phyloP scores from a whole-genome alignment of 2,797 vertebrate species.

The Babyrousa celebensis region DNA sequence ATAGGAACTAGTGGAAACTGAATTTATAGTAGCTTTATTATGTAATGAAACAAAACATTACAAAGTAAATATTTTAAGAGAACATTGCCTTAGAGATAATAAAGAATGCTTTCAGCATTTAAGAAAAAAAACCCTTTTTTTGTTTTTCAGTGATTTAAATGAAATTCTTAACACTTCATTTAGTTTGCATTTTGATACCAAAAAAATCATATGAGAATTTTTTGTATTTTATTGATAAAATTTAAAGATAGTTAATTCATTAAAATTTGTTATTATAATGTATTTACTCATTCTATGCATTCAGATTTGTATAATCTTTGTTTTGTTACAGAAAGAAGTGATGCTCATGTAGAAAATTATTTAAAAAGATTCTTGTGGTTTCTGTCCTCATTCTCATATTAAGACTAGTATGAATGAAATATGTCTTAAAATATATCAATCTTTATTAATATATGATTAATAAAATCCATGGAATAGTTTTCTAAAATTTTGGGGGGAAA shows the following conservation, averaged over 20 bases:
- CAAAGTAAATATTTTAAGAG: background rate
- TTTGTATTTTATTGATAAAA: background rate
- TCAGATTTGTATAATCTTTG: background rate
- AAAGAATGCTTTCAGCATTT: background rate
- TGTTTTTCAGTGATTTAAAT: background rate
- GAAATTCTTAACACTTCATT: background rate
- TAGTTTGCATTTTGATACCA: background rate
- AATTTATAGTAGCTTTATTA: background rate
- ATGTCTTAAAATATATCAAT: background rate
- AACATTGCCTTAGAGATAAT: background rate
- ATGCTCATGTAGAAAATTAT: background rate
- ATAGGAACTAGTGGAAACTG: background rate
- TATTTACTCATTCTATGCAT: background rate
- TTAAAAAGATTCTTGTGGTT: background rate
- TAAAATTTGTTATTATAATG: background rate
- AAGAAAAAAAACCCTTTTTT: background rate
- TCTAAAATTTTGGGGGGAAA: background rate
- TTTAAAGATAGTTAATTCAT: background rate
- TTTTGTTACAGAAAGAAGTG: background rate
- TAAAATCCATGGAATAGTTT: background rate
- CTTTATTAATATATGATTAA: background rate
- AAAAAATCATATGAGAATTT: background rate
- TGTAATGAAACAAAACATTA: background rate
- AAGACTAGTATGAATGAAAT: background rate
- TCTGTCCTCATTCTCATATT: background rate